Evolutionary conservation across 1,140 invertebrate species (phyloP), one percentile per base, ranked within the genome.

Genomic region (Panagrolaimus sp.): DNA sequence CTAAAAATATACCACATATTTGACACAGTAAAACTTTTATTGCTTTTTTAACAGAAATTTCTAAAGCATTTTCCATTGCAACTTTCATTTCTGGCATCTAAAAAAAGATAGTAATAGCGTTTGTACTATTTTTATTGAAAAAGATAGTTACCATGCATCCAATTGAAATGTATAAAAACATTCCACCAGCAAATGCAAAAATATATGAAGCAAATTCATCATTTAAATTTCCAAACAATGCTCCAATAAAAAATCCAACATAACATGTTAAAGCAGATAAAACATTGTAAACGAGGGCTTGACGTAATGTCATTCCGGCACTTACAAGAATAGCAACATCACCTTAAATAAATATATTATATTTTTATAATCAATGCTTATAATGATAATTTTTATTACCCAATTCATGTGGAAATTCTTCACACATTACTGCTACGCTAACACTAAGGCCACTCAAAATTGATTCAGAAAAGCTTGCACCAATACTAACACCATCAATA

Each of bases 381-480:
- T 3, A 69, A 20, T 9, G 14, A 23, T 27, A 5, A n/a, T 23
- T 3, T 51, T 53, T 23, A 31, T 14, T 75, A 88, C 88, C 88
- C 66, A 90, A 78, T 83, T 90, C 89, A 82, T 90, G 89, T 27
- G 89, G 89, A 67, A 90, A 85, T 78, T 90, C 89, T 80, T 90
- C 89, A 82, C 88, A 89, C 62, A 90, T 84, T n/a, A 90, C 88
- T 66, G 89, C 89, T 31, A 90, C 78, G 48, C 86, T 87, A 23
- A 89, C 87, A 70, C 87, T 88, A 61, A 90, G 82, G n/a, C 89
- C 89, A 14, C 87, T 85, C 5, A 88, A 76, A 48, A 88, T 85
- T 61, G 84, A 87, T 65, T 88, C 84, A 44, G 86, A 87, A 78
- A 90, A 90, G 31, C 87, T 87, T n/a, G 89, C 89, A 5, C 89